Conservation (phyloP, 2,888 invertebrate genomes). For the Altica lythri region DNA sequence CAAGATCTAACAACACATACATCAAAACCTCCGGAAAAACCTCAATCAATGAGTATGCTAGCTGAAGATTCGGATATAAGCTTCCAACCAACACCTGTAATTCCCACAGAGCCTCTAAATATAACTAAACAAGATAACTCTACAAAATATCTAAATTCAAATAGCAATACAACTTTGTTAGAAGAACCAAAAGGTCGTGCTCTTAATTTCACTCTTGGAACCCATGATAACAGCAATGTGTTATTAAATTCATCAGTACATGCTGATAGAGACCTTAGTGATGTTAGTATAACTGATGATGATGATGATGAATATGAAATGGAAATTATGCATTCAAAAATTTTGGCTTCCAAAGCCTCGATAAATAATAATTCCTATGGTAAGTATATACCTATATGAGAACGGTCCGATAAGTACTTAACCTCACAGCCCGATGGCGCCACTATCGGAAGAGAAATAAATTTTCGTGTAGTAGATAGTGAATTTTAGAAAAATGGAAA, state of each 20-base stretch:
- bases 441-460: no score
- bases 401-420: no score
- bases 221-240: constrained; percentile 46
- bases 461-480: no score
- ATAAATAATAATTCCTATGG: constrained; percentile 34
- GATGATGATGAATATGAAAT: constrained; percentile 59
- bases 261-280: constrained; percentile 67
- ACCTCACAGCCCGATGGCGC: no score
- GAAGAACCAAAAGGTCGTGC: constrained; percentile 51
- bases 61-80: constrained; percentile 45
- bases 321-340: constrained; percentile 47
- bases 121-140: constrained; percentile 17
- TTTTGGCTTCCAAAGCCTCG: constrained; percentile 40
- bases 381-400: no score
- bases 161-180: constrained; percentile 15
- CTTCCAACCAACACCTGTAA: constrained; percentile 40
- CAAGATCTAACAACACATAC: constrained; percentile 44
- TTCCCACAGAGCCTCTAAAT: constrained; percentile 11
- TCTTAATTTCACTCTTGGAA: constrained; percentile 51
- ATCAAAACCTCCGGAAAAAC: constrained; percentile 41
- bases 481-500: no score
- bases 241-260: constrained; percentile 38
- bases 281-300: constrained; percentile 76
- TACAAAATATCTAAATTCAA: constrained; percentile 2
- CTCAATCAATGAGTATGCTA: constrained; percentile 49